Conservation (phyloP, 2,888 invertebrate species). For the Nebria salina region DNA sequence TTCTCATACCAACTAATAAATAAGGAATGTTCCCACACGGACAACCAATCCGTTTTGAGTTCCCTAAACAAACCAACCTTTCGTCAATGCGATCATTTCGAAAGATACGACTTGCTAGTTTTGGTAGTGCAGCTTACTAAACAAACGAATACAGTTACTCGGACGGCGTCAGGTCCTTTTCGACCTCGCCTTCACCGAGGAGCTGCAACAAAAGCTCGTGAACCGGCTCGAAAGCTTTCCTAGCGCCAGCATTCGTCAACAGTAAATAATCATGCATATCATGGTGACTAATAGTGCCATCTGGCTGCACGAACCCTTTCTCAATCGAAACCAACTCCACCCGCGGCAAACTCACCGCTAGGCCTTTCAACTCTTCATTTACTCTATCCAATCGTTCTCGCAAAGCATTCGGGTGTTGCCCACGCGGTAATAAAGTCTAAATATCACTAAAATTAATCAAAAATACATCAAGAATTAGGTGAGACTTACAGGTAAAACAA, state of each 20-base stretch:
- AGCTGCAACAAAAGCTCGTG: constrained; percentile 82
- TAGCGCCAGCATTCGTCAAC: constrained; percentile 85
- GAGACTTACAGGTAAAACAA: constrained; percentile 83
- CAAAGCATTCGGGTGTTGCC: constrained; percentile 83
- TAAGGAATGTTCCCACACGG: too few relatives aligned
- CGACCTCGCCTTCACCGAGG: constrained; percentile 78
- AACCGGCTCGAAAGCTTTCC: constrained; percentile 87
- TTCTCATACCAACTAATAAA: too few relatives aligned
- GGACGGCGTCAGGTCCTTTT: constrained; percentile 78
- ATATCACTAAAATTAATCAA: constrained; percentile 49
- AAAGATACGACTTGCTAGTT: background rate
- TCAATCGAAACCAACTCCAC: constrained; percentile 83
- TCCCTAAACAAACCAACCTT: background rate
- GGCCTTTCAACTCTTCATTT: constrained; percentile 76
- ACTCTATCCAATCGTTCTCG: constrained; percentile 80
- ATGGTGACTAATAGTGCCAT: constrained; percentile 85
- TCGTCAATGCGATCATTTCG: background rate
- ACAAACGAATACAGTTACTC: constrained; percentile 63
- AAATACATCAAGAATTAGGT: background rate
- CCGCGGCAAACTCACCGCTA: constrained; percentile 71
- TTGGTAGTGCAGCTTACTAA: background rate
- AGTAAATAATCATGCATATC: constrained; percentile 94
- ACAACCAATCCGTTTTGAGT: too few relatives aligned
- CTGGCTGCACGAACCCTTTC: constrained; percentile 79
- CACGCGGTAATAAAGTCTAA: constrained; percentile 88